Conservation (phyloP, 2,797 vertebrate genomes). For the Chromobotia macracanthus region DNA sequence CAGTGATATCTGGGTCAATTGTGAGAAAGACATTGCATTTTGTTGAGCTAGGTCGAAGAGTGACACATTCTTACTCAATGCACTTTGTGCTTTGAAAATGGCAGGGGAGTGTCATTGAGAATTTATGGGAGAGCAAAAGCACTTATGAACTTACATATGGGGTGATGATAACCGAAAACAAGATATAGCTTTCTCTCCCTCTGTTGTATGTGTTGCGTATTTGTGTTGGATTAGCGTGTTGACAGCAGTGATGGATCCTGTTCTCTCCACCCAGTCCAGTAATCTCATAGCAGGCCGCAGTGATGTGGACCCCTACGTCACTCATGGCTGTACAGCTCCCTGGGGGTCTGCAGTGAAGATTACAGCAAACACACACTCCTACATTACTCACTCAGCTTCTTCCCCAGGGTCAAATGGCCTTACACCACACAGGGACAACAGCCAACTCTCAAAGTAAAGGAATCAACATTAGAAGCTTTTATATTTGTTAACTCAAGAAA, state of each 20-base stretch:
- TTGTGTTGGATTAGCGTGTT: slow-evolving; percentile 52
- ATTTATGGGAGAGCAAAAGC: slow-evolving; percentile 18
- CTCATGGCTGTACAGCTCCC: slow-evolving; percentile 12
- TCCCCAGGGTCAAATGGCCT: slow-evolving; percentile 6
- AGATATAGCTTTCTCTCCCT: slow-evolving; percentile 21
- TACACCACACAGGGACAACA: neutral
- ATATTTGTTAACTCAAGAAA: neutral
- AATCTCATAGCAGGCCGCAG: slow-evolving; percentile 36
- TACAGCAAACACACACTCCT: slow-evolving; percentile 32
- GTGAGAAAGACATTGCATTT: slow-evolving; percentile 31
- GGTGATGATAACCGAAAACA: slow-evolving; percentile 24
- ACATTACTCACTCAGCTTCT: slow-evolving; percentile 21
- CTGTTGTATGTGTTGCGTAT: slow-evolving; percentile 29
- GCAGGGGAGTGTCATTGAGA: slow-evolving; percentile 26
- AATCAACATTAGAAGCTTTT: neutral
- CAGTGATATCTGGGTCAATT: slow-evolving; percentile 72
- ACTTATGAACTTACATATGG: neutral
- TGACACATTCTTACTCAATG: slow-evolving; percentile 29
- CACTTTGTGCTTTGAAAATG: slow-evolving; percentile 30
- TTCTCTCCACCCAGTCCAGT: slow-evolving; percentile 43
- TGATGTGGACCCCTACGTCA: slow-evolving; percentile 2
- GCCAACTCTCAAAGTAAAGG: neutral
- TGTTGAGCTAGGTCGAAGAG: slow-evolving; percentile 44
- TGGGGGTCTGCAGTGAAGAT: slow-evolving; percentile 33
- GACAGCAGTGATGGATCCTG: slow-evolving; percentile 64